phyloP scores from a whole-genome alignment of 2,888 invertebrate genomes.

The Crioceris asparagi region DNA sequence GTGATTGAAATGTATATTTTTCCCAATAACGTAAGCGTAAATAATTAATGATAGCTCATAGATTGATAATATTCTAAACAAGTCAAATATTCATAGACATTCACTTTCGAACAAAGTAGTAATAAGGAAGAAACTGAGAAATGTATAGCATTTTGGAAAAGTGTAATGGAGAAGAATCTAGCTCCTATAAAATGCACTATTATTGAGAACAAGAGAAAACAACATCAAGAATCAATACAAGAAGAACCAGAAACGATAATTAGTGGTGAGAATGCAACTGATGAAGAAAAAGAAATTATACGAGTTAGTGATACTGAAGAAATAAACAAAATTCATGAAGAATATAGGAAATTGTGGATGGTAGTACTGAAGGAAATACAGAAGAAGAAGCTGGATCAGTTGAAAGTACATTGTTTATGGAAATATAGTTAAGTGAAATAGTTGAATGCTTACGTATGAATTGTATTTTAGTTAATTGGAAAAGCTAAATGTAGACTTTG shows the following conservation, averaged over 20 bases:
- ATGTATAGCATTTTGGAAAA: slow-evolving; percentile 27
- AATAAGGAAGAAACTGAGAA: slow-evolving; percentile 25
- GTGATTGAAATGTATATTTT: too few species aligned
- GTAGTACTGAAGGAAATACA: slow-evolving; percentile 22
- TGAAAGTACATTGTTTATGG: slow-evolving; percentile 15
- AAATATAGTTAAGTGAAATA: background rate
- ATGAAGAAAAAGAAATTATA: slow-evolving; percentile 5
- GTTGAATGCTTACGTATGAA: background rate
- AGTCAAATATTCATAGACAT: slow-evolving; percentile 15
- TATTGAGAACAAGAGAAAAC: slow-evolving; percentile 16
- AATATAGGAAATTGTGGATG: slow-evolving; percentile 18
- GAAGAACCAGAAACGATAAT: background rate
- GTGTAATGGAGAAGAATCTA: slow-evolving; percentile 25
- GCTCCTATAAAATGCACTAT: slow-evolving; percentile 26
- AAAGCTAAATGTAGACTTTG: slow-evolving; percentile 17
- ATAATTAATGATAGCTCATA: background rate
- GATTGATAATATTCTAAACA: background rate
- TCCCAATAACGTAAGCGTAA: too few species aligned
- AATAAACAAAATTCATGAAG: slow-evolving; percentile 11
- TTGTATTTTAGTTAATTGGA: slow-evolving; percentile 14
- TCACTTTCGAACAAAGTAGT: slow-evolving; percentile 21
- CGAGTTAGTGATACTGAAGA: slow-evolving; percentile 6
- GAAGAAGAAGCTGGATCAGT: slow-evolving; percentile 19
- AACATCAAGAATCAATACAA: background rate
- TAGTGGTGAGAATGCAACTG: background rate